These are phyloP conservation scores for Acanthosepion lycidas DNA, from an alignment of 2,888 invertebrate genomes.

Conservation along the genomic window DNA sequence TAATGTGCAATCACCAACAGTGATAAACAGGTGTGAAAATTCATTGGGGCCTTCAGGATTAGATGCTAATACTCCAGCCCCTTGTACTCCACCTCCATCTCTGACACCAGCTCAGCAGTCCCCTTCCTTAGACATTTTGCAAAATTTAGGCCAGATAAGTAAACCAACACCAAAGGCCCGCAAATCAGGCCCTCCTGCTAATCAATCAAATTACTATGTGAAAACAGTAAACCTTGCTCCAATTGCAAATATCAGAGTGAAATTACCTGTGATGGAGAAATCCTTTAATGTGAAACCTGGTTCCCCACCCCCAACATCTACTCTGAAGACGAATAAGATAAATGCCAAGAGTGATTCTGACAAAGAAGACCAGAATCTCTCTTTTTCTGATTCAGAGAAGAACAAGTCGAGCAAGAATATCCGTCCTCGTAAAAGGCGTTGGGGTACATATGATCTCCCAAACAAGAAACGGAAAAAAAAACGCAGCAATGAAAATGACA, in stretches of 20 bases:
- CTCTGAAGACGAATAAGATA: not conserved
- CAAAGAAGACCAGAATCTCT: not conserved
- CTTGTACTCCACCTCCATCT: not conserved
- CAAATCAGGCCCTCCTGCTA: slow-evolving; percentile 51
- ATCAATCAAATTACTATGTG: slow-evolving; percentile 49
- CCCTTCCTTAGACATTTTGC: slow-evolving; percentile 48
- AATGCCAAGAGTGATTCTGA: slow-evolving; percentile 14
- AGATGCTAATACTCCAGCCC: not conserved
- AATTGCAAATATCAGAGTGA: slow-evolving; percentile 56
- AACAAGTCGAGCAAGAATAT: not conserved
- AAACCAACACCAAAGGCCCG: slow-evolving; percentile 49
- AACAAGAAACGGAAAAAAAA: slow-evolving; percentile 51
- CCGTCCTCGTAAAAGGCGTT: slow-evolving; percentile 37
- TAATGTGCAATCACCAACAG: not conserved
- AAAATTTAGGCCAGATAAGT: slow-evolving; percentile 52
- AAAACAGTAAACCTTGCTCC: slow-evolving; percentile 58
- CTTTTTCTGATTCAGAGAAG: slow-evolving; percentile 35
- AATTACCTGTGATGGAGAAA: slow-evolving; percentile 56
- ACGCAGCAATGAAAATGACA: not conserved
- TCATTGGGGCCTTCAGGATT: not conserved
- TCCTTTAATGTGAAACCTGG: slow-evolving; percentile 51
- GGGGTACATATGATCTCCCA: slow-evolving; percentile 54
- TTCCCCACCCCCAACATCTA: not conserved
- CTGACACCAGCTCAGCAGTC: not conserved
- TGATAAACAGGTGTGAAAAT: not conserved